Conservation (phyloP, 1,140 invertebrate species). For the Papilio dardanus region DNA sequence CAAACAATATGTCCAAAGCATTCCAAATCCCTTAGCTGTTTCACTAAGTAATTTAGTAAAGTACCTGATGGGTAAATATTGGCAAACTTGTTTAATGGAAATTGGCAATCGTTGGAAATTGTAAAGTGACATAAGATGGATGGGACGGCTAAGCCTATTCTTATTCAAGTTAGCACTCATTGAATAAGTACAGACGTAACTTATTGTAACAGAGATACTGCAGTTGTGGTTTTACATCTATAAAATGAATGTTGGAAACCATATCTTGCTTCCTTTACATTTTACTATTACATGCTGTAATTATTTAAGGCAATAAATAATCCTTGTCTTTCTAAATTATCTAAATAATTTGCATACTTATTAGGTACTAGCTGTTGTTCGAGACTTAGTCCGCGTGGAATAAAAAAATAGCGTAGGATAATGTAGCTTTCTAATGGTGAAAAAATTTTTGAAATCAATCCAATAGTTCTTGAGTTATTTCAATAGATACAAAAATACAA, state of each 20-base stretch:
- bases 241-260: background rate
- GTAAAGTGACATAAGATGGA: constrained; percentile 48
- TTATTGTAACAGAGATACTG: background rate
- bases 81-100: background rate
- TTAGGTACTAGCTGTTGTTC: too few species aligned
- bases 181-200: constrained; percentile 27
- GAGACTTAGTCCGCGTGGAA: too few species aligned
- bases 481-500: too few species aligned
- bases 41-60: constrained; percentile 6
- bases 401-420: too few species aligned
- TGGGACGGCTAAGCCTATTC: constrained; percentile 30
- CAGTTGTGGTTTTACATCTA: background rate
- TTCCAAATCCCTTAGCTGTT: background rate
- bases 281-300: too few species aligned
- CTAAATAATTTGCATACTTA: too few species aligned
- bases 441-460: too few species aligned
- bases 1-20: background rate
- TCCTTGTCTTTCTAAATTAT: too few species aligned
- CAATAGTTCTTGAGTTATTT: too few species aligned
- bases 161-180: constrained; percentile 16
- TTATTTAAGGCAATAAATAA: too few species aligned
- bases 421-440: too few species aligned
- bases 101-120: constrained; percentile 47
- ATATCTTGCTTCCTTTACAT: too few species aligned
- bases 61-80: background rate